Base-by-base conservation (phyloP, 2,797 vertebrate genomes). In the Poecile montanus region DNA sequence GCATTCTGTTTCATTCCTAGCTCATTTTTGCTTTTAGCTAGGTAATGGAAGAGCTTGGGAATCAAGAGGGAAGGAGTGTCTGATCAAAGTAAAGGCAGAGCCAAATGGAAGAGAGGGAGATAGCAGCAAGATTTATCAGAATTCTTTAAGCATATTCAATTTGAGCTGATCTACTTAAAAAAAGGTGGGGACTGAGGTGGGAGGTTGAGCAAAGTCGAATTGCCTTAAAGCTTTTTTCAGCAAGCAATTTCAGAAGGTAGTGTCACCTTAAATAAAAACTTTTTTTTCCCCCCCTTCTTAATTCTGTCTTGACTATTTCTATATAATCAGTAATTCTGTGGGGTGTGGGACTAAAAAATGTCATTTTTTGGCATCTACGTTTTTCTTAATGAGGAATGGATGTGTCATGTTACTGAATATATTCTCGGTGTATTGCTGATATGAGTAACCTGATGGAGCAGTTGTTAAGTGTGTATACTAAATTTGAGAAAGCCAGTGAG, bases 131-230 rank as follows among this genome's bases (percentile, higher is more conserved):
- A 81, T 76, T 71, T 88, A 25, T 56, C 92, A 40, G 23, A 89
- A 13, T 56, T 89, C 13, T 91, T 93, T 88, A 82, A 27, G 15
- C 19, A 53, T 92, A 36, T 63, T 54, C 29, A 36, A 1, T 61
- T 54, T 80, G 16, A 95, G 88, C 26, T 61, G n/a, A 74, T 91
- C 10, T 1, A 0, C 27, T 56, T 77, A 9, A 74, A 63, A 44
- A n/a, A 29, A 12, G 1, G 3, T 7, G 6, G 2, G 0, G 11
- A 3, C 7, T 0, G 0, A 2, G 10, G 15, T 45, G 6, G 3
- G 2, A 5, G 0, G 15, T 63, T 47, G 27, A 78, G 11, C 3
- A 48, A 73, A 40, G 22, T 40, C 26, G 38, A 17, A 58, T 67
- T 61, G 47, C 44, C 54, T 38, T 56, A 75, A n/a, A 70, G 20